Percentiles rank a stretch among this genome's conserved stretches.
phyloP scores from a whole-genome alignment of 2,113 vertebrate genomes.

The Rhinolophus sinicus region DNA sequence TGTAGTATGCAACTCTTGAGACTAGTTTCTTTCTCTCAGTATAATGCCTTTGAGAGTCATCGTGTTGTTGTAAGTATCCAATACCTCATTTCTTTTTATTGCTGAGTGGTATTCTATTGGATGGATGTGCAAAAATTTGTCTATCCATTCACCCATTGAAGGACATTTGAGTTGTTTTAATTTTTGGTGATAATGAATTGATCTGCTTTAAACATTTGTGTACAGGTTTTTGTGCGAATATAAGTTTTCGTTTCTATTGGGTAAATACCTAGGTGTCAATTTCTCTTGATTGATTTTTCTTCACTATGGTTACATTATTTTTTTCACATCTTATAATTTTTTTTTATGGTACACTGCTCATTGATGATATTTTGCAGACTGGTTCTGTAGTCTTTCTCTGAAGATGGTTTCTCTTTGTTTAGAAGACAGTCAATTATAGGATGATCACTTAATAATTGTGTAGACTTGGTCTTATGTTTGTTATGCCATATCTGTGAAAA shows the following conservation, averaged over 20 bases:
- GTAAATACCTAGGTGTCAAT: neutral
- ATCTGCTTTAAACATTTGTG: neutral
- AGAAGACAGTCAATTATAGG: neutral
- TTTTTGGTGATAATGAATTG: neutral
- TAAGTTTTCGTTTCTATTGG: constrained; percentile 32
- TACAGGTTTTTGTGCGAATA: neutral
- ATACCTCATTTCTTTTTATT: neutral
- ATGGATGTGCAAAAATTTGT: neutral
- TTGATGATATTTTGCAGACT: neutral
- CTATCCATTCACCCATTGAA: neutral
- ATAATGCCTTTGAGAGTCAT: neutral
- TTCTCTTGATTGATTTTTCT: neutral
- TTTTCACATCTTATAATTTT: neutral
- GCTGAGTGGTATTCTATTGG: neutral
- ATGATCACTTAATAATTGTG: neutral
- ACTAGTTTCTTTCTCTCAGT: neutral
- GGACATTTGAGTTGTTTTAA: neutral
- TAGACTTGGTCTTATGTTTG: neutral
- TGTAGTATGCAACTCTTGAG: neutral
- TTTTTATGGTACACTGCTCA: neutral
- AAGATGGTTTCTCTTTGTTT: constrained; percentile 6
- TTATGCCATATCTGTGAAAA: neutral
- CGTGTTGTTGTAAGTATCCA: neutral
- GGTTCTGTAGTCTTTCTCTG: neutral
- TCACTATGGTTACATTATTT: neutral